A percentile compares a stretch with the other conserved stretches of the same genome.
Evolutionary conservation across 92 coral and sea anemone genomes (phyloP).

Genomic region (Porites divaricata): DNA sequence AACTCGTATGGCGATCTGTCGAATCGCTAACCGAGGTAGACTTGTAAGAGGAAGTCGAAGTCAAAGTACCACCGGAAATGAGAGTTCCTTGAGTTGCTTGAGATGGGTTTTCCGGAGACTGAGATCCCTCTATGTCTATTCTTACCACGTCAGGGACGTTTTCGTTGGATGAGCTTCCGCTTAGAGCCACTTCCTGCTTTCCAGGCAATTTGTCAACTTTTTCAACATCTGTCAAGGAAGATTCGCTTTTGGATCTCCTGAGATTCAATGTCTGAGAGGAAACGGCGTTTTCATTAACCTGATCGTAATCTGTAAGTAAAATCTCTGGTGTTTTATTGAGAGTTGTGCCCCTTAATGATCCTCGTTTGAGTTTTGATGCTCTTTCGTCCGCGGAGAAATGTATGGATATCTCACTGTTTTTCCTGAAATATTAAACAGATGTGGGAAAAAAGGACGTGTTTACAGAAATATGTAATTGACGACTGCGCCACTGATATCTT

Average conservation of each 20-base stretch:
- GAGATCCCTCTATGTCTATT: constrained; percentile 48
- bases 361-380: constrained; percentile 42
- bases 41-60: constrained; percentile 19
- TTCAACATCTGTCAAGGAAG: constrained; percentile 56
- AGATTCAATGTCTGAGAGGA: constrained; percentile 17
- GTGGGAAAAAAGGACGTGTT: not conserved
- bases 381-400: constrained; percentile 54
- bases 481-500: too few species aligned
- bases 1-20: not conserved
- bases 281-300: constrained; percentile 22
- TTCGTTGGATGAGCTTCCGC: constrained; percentile 33
- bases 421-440: constrained; percentile 26
- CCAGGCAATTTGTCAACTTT: constrained; percentile 30
- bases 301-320: constrained; percentile 59
- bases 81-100: constrained; percentile 34
- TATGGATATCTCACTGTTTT: constrained; percentile 68
- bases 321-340: constrained; percentile 54
- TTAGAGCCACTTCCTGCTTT: constrained; percentile 14
- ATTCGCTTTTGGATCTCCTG: constrained; percentile 45
- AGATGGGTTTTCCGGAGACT: constrained; percentile 20
- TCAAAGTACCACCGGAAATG: not conserved
- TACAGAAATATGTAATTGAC: too few species aligned
- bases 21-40: constrained; percentile 1
- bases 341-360: constrained; percentile 10
- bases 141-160: constrained; percentile 33